A percentile compares a stretch with the other conserved stretches of the same genome.
Conservation (phyloP, 2,888 invertebrate genomes). For the Dorcus hopei region DNA sequence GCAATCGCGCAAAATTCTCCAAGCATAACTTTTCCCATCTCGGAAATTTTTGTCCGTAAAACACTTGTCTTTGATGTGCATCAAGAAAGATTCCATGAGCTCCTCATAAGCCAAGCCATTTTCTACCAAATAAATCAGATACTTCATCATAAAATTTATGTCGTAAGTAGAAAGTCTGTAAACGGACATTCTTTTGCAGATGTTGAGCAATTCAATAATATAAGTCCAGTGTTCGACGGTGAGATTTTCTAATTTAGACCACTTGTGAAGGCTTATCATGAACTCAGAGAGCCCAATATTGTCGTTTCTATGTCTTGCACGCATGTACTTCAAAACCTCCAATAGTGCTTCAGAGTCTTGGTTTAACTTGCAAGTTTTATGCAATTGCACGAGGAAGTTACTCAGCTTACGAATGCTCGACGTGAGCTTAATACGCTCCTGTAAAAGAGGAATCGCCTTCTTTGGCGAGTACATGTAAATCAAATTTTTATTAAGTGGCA, state of each 20-base stretch:
- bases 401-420: background rate
- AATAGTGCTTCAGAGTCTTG: background rate
- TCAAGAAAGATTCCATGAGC: too few relatives aligned
- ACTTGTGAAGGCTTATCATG: background rate
- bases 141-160: background rate
- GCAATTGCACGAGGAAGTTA: background rate
- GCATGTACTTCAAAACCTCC: background rate
- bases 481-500: background rate
- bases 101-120: too few relatives aligned
- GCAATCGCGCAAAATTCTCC: too few relatives aligned
- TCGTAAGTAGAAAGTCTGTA: background rate
- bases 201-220: background rate
- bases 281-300: background rate
- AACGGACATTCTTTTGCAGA: background rate
- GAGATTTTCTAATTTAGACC: background rate
- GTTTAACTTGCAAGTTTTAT: slow-evolving; percentile 2
- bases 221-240: background rate
- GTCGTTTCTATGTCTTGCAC: slow-evolving; percentile 8
- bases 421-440: slow-evolving; percentile 4
- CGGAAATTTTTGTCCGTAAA: too few relatives aligned
- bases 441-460: slow-evolving; percentile 8
- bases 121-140: too few relatives aligned
- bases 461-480: background rate
- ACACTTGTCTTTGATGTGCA: too few relatives aligned
- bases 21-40: too few relatives aligned